Conservation (phyloP, 2,888 invertebrate species). For the Encarsia formosa region DNA sequence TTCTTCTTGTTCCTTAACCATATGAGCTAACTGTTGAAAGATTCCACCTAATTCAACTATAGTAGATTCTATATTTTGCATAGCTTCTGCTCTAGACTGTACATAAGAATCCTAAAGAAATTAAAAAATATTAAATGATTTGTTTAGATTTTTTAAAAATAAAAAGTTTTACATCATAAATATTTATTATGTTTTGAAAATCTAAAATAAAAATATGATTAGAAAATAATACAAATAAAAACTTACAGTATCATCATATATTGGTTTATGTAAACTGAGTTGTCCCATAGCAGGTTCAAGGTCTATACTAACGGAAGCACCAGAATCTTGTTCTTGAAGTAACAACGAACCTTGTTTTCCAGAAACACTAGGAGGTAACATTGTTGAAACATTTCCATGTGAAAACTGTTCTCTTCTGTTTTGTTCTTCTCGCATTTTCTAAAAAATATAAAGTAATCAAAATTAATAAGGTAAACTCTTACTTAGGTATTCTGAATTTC, state of each 20-base stretch:
- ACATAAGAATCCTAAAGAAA: constrained; percentile 71
- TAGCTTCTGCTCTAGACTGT: constrained; percentile 90
- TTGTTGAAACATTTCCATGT: constrained; percentile 62
- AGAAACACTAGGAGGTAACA: constrained; percentile 61
- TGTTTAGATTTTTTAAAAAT: too few relatives aligned
- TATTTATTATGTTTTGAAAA: too few relatives aligned
- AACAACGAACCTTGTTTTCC: constrained; percentile 51
- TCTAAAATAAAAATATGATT: neutral
- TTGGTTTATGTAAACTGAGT: constrained; percentile 46
- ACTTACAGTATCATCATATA: constrained; percentile 46
- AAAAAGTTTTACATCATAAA: too few relatives aligned
- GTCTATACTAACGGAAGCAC: constrained; percentile 70
- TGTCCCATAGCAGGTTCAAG: constrained; percentile 63
- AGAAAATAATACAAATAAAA: constrained; percentile 2
- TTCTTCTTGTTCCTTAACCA: constrained; percentile 99
- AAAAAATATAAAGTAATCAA: constrained; percentile 25
- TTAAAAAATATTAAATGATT: neutral
- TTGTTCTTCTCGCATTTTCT: constrained; percentile 94
- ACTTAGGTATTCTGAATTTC: too few relatives aligned
- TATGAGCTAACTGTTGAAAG: constrained; percentile 90
- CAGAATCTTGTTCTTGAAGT: constrained; percentile 45
- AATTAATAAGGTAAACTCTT: neutral
- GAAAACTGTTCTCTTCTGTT: constrained; percentile 86
- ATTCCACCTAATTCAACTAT: constrained; percentile 99
- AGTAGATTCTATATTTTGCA: constrained; percentile 98